Evolutionary conservation across 2,113 vertebrate genomes (phyloP).

Genomic region (Oryzias celebensis): DNA sequence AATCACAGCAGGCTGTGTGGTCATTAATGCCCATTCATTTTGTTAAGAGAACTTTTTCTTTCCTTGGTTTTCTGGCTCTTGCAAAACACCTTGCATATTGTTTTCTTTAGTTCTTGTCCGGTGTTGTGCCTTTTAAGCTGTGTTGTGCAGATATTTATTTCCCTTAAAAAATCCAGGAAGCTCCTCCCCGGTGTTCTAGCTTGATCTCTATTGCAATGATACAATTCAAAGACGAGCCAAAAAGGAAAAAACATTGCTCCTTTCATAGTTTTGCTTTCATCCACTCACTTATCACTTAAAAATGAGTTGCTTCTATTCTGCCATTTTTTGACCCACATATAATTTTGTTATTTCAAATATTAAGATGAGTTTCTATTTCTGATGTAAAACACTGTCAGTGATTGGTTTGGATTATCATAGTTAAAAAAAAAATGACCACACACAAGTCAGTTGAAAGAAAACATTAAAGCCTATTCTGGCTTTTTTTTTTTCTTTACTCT

Average conservation of each 20-base stretch:
- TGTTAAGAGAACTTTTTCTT: slow-evolving; percentile 24
- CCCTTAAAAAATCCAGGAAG: slow-evolving; percentile 44
- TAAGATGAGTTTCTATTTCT: not conserved
- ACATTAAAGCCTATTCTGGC: too few species aligned
- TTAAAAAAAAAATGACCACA: not conserved
- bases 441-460: not conserved
- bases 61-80: slow-evolving; percentile 21
- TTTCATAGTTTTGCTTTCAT: slow-evolving; percentile 12
- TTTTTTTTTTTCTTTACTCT: too few species aligned
- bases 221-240: slow-evolving; percentile 32
- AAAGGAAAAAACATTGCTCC: not conserved
- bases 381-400: not conserved
- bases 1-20: slow-evolving; percentile 23
- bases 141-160: slow-evolving; percentile 68
- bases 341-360: slow-evolving; percentile 3
- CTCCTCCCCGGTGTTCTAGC: slow-evolving; percentile 21
- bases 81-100: slow-evolving; percentile 42
- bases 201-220: slow-evolving; percentile 28
- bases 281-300: slow-evolving; percentile 3
- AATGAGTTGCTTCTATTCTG: slow-evolving; percentile 34
- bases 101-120: slow-evolving; percentile 62
- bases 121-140: slow-evolving; percentile 76
- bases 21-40: slow-evolving; percentile 34
- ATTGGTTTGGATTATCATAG: not conserved
- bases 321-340: slow-evolving; percentile 24